These are phyloP conservation scores for Lissonota sp. DNA, from an alignment of 2,888 invertebrate species.

Conservation along the genomic window DNA sequence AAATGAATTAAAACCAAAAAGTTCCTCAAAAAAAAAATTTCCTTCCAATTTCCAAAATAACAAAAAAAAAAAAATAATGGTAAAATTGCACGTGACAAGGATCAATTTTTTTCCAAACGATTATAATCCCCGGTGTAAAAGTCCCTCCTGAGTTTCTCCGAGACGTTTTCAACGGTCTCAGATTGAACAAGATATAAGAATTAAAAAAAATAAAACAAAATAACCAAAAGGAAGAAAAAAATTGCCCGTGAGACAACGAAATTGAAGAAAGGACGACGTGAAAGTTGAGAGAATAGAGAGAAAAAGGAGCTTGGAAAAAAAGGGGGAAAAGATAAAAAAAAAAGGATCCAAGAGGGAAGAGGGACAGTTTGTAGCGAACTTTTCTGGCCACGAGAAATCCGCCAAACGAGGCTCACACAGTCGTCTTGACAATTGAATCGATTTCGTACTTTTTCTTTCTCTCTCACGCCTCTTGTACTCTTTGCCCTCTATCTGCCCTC, in stretches of 20 bases:
- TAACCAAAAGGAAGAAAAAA: slow-evolving; percentile 5
- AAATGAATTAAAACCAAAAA: too few species aligned
- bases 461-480: slow-evolving; percentile 4
- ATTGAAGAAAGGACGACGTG: slow-evolving; percentile 32
- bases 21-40: too few species aligned
- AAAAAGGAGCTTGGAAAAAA: too few species aligned
- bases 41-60: too few species aligned
- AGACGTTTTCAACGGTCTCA: neutral
- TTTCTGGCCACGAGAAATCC: slow-evolving; percentile 44
- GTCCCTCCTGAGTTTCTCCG: too few species aligned
- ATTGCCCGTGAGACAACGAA: slow-evolving; percentile 34
- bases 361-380: slow-evolving; percentile 28
- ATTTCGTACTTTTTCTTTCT: slow-evolving; percentile 23
- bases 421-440: slow-evolving; percentile 55
- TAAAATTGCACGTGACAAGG: too few species aligned
- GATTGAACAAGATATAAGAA: slow-evolving; percentile 13
- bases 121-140: too few species aligned
- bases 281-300: neutral
- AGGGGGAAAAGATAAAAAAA: neutral
- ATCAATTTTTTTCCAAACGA: too few species aligned
- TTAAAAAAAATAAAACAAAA: slow-evolving; percentile 1
- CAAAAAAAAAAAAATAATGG: too few species aligned
- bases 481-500: slow-evolving; percentile 41
- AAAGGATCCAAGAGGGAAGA: slow-evolving; percentile 2
- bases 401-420: slow-evolving; percentile 46